Evolutionary conservation across 2,797 vertebrate species (phyloP).

Genomic region (Capromys pilorides): DNA sequence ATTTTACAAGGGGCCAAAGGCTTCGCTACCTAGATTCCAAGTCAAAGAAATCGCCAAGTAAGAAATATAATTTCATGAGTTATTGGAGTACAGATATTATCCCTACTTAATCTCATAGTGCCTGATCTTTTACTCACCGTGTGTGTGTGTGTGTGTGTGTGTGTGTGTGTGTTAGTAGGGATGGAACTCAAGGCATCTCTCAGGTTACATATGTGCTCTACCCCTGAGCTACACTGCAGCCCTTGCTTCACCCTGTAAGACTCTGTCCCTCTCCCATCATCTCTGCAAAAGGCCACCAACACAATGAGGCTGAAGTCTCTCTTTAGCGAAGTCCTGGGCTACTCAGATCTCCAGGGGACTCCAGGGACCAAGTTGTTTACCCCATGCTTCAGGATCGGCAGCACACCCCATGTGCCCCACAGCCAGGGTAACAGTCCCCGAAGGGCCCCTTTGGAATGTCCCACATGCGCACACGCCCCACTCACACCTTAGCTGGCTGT

Average conservation of each 20-base stretch:
- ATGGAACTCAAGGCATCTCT: neutral
- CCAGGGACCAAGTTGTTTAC: neutral
- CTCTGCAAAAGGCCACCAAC: neutral
- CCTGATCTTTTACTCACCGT: neutral
- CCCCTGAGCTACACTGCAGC: neutral
- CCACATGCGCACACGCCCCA: neutral
- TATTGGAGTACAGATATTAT: neutral
- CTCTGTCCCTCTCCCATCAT: no score
- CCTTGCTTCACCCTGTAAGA: neutral
- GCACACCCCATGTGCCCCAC: neutral
- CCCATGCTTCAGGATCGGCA: fast-evolving
- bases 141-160: neutral
- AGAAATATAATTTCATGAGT: neutral
- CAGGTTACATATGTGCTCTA: neutral
- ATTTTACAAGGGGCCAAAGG: neutral
- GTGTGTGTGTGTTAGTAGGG: neutral
- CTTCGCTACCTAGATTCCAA: neutral
- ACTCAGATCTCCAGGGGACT: neutral
- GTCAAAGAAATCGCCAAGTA: neutral
- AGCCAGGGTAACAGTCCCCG: neutral
- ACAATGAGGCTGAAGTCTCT: neutral
- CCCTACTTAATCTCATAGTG: neutral
- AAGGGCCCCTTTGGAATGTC: neutral
- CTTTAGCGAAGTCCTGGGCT: neutral
- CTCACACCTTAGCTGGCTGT: neutral